phyloP scores from a whole-genome alignment of 2,797 vertebrate species.

The Siniperca undulata region DNA sequence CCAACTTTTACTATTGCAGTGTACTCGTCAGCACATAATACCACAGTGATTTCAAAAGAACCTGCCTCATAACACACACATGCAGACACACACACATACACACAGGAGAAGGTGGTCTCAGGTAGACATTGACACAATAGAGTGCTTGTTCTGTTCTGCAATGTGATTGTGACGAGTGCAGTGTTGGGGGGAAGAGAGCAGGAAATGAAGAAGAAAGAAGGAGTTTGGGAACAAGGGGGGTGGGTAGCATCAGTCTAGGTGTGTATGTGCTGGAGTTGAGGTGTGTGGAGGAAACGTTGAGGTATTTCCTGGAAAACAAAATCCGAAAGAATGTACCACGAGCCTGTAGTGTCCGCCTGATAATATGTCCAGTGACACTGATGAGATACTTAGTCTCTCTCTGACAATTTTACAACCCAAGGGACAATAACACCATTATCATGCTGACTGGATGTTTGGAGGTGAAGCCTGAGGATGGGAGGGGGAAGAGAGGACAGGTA shows the following conservation, averaged over 20 bases:
- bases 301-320: slow-evolving; percentile 36
- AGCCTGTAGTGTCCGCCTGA: neutral
- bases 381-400: neutral
- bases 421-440: slow-evolving; percentile 39
- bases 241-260: neutral
- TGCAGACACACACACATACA: slow-evolving; percentile 13
- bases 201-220: slow-evolving; percentile 4
- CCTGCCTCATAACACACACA: slow-evolving; percentile 9
- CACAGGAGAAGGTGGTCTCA: slow-evolving; percentile 41
- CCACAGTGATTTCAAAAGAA: slow-evolving; percentile 14
- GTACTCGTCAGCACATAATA: neutral
- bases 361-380: neutral
- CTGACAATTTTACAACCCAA: neutral
- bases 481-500: slow-evolving; percentile 10
- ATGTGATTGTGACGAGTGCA: slow-evolving; percentile 6
- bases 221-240: neutral
- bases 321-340: neutral
- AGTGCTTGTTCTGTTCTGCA: slow-evolving; percentile 60
- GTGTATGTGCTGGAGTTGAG: slow-evolving; percentile 1
- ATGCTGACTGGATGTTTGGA: slow-evolving; percentile 7
- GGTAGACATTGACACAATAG: slow-evolving; percentile 67
- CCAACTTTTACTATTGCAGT: neutral
- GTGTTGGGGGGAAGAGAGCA: slow-evolving; percentile 9
- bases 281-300: slow-evolving; percentile 5
- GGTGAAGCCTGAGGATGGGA: neutral